These are phyloP conservation scores for Dreissena rostriformis DNA, from an alignment of 1,140 invertebrate species.

Conservation along the genomic window DNA sequence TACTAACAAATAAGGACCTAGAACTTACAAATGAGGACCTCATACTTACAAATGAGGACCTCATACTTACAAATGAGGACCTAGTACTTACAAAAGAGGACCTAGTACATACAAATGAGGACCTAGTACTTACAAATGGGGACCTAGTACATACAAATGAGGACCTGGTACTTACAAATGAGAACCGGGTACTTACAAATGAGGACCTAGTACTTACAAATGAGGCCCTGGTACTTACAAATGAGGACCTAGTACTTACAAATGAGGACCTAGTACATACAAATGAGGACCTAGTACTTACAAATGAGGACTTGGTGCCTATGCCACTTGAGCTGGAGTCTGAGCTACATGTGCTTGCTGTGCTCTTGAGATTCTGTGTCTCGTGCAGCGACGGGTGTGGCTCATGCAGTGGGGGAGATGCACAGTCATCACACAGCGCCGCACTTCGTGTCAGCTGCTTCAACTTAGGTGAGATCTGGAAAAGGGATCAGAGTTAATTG, in stretches of 20 bases:
- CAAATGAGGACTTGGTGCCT: conserved; percentile 46
- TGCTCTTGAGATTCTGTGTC: conserved; percentile 31
- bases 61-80: conserved; percentile 26
- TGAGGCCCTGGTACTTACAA: too few relatives aligned
- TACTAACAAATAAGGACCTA: too few relatives aligned
- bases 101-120: conserved; percentile 37
- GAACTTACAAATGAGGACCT: too few relatives aligned
- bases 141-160: not conserved
- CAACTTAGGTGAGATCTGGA: conserved; percentile 51
- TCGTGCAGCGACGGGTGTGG: not conserved
- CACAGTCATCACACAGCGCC: conserved; percentile 51
- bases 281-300: not conserved
- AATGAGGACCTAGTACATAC: too few relatives aligned
- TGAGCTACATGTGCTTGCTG: conserved; percentile 47
- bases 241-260: too few relatives aligned
- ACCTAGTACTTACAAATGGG: conserved; percentile 27
- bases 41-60: too few relatives aligned
- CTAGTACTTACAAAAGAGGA: conserved; percentile 45
- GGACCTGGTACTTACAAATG: too few relatives aligned
- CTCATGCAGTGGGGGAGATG: conserved; percentile 34
- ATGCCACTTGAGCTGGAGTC: conserved; percentile 54
- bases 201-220: too few relatives aligned
- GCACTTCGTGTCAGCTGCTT: conserved; percentile 53
- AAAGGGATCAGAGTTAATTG: too few relatives aligned
- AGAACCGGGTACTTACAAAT: too few relatives aligned